Percentiles rank a stretch among this genome's conserved stretches.
Evolutionary conservation across 2,797 vertebrate genomes (phyloP).

Genomic region (Selene dorsalis): DNA sequence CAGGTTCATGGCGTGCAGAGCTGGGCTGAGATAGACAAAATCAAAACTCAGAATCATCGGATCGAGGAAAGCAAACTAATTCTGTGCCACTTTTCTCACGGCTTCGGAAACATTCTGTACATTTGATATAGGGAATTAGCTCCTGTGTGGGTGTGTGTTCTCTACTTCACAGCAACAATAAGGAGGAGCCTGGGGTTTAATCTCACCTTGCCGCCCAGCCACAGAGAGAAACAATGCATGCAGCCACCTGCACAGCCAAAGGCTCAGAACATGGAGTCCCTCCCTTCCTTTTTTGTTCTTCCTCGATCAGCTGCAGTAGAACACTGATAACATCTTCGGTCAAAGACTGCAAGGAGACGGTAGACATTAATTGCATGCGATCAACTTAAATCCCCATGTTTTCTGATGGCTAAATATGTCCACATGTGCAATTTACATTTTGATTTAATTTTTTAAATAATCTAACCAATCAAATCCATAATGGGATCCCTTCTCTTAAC

Average conservation of each 20-base stretch:
- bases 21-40: conserved; percentile 74
- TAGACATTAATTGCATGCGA: neutral
- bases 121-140: neutral
- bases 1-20: conserved; percentile 83
- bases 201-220: conserved; percentile 93
- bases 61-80: neutral
- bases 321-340: conserved; percentile 90
- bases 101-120: neutral
- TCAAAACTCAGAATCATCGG: conserved; percentile 6
- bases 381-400: neutral
- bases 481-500: neutral
- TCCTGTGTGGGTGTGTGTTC: neutral
- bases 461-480: neutral
- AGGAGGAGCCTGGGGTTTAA: neutral
- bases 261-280: conserved; percentile 75
- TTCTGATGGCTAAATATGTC: neutral
- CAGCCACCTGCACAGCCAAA: conserved; percentile 89
- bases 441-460: neutral
- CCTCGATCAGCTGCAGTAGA: conserved; percentile 89
- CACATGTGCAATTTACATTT: neutral
- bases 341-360: conserved; percentile 82
- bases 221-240: conserved; percentile 91
- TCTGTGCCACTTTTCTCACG: neutral
- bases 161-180: neutral
- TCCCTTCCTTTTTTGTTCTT: conserved; percentile 84